Conservation (phyloP, 2,888 invertebrate genomes). For the Apamea anceps region DNA sequence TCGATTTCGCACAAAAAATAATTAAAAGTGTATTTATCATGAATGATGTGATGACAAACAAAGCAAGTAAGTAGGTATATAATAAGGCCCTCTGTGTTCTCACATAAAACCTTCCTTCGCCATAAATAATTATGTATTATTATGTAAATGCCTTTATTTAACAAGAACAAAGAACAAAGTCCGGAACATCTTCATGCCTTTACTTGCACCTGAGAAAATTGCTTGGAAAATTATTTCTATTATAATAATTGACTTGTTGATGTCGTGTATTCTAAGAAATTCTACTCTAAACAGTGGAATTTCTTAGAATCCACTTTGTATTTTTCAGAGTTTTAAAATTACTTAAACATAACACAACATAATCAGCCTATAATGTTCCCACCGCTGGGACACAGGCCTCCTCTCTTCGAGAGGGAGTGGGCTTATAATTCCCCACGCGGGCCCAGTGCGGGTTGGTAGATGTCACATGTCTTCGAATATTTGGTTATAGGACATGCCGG, state of each 20-base stretch:
- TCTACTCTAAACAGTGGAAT: too few species aligned
- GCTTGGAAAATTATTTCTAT: slow-evolving; percentile 16
- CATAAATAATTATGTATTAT: slow-evolving; percentile 19
- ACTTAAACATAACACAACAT: too few species aligned
- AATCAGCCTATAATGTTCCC: too few species aligned
- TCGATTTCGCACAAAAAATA: neutral
- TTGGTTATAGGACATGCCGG: too few species aligned
- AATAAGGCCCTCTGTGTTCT: neutral
- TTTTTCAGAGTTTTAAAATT: neutral
- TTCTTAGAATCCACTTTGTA: too few species aligned
- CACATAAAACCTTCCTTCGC: neutral
- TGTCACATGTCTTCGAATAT: too few species aligned
- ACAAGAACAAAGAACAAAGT: slow-evolving; percentile 15
- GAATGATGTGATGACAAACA: slow-evolving; percentile 3
- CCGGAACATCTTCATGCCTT: slow-evolving; percentile 11
- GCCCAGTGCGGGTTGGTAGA: too few species aligned
- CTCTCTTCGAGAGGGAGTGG: too few species aligned
- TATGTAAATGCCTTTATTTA: slow-evolving; percentile 25
- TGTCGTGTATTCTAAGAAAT: slow-evolving; percentile 11
- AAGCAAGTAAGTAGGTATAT: neutral
- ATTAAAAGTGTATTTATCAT: slow-evolving; percentile 12
- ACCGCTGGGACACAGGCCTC: too few species aligned
- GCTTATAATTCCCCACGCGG: too few species aligned
- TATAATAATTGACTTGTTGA: neutral
- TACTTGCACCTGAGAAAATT: slow-evolving; percentile 20